Percentiles rank a stretch among this genome's conserved stretches.
phyloP scores from a whole-genome alignment of 2,888 invertebrate species.

The Agelastica alni region DNA sequence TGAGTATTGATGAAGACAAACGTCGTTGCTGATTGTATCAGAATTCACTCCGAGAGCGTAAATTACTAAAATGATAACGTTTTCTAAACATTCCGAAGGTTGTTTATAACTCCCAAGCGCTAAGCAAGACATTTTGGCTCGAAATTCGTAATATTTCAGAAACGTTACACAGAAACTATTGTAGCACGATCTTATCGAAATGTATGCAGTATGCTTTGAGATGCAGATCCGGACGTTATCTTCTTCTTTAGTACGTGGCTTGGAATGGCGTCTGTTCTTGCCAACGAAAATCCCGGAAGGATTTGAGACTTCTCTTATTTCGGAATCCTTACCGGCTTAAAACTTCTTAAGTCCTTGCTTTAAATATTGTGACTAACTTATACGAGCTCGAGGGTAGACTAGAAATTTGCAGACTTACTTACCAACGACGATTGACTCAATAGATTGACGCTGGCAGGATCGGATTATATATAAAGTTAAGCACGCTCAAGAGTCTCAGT shows the following conservation, averaged over 20 bases:
- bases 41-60: no score
- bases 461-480: no score
- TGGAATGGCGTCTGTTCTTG: conserved; percentile 31
- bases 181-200: conserved; percentile 45
- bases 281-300: conserved; percentile 39
- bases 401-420: conserved; percentile 15
- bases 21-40: no score
- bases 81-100: background rate
- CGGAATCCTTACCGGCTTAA: conserved; percentile 39
- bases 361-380: conserved; percentile 33
- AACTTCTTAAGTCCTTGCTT: conserved; percentile 40
- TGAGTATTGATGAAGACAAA: no score
- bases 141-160: conserved; percentile 35
- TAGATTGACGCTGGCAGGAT: conserved; percentile 15
- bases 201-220: conserved; percentile 43
- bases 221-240: conserved; percentile 45
- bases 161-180: conserved; percentile 39
- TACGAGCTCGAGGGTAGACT: conserved; percentile 3
- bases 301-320: conserved; percentile 40
- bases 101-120: conserved; percentile 10
- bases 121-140: conserved; percentile 37
- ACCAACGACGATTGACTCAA: conserved; percentile 8
- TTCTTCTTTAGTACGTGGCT: conserved; percentile 40
- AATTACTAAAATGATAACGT: background rate
- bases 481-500: no score